Percentiles rank a stretch among this genome's conserved stretches.
Evolutionary conservation across 2,113 vertebrate species (phyloP).

Genomic region (Callopanchax toddi): DNA sequence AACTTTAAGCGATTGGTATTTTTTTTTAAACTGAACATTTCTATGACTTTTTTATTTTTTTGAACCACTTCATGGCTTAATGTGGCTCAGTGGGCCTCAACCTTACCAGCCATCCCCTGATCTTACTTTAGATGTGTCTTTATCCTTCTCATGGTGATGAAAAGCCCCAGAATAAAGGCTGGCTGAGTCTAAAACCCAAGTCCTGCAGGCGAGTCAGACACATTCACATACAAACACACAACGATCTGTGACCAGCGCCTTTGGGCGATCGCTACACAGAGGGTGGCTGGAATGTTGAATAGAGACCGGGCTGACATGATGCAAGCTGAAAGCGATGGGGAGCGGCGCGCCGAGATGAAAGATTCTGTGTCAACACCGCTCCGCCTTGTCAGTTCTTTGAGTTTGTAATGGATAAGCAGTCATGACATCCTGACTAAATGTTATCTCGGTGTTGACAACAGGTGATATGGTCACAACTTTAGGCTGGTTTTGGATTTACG

Average conservation of each 20-base stretch:
- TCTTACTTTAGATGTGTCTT: constrained; percentile 41
- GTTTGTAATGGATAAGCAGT: constrained; percentile 48
- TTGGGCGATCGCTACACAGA: constrained; percentile 34
- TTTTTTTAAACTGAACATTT: neutral
- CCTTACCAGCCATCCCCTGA: constrained; percentile 19
- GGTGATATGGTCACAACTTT: constrained; percentile 6
- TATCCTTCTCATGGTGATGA: constrained; percentile 36
- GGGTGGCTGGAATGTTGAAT: constrained; percentile 42
- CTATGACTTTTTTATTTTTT: neutral
- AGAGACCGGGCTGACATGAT: constrained; percentile 47
- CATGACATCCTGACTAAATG: constrained; percentile 62
- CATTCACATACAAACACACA: constrained; percentile 47
- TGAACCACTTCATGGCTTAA: constrained; percentile 24
- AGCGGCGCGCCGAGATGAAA: constrained; percentile 45
- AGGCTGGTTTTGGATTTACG: neutral
- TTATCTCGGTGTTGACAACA: constrained; percentile 53
- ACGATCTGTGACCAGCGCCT: constrained; percentile 46
- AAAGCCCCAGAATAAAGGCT: constrained; percentile 37
- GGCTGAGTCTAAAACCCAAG: constrained; percentile 29
- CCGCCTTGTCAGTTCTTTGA: constrained; percentile 55
- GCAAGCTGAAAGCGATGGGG: constrained; percentile 58
- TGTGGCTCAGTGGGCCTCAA: constrained; percentile 14
- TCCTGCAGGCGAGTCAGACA: constrained; percentile 42
- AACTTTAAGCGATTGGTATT: neutral
- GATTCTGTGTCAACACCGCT: constrained; percentile 52